Conservation (phyloP, 1,140 invertebrate species). For the Leptinotarsa undecemlineata region DNA sequence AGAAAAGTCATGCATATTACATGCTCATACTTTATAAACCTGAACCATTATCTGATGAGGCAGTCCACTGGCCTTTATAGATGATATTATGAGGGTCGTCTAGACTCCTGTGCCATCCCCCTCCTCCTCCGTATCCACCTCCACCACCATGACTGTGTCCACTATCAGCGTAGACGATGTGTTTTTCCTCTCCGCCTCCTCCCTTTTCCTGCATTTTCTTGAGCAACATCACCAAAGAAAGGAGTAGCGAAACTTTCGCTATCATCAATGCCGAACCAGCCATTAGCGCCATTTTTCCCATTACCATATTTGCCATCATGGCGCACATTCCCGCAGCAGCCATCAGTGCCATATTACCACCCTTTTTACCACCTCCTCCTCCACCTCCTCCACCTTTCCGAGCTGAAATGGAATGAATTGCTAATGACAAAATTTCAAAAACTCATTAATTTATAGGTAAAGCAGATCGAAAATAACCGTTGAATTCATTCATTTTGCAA, state of each 20-base stretch:
- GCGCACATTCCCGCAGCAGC: slow-evolving; percentile 67
- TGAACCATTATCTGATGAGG: slow-evolving; percentile 25
- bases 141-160: slow-evolving; percentile 54
- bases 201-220: slow-evolving; percentile 64
- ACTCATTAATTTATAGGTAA: no score
- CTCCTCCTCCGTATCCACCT: slow-evolving; percentile 48
- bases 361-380: slow-evolving; percentile 58
- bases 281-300: slow-evolving; percentile 58
- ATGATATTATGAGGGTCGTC: slow-evolving; percentile 39
- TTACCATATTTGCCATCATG: slow-evolving; percentile 68
- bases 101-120: slow-evolving; percentile 62
- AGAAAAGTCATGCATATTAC: neutral
- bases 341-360: slow-evolving; percentile 63
- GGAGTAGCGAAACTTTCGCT: slow-evolving; percentile 68
- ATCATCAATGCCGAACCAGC: slow-evolving; percentile 69
- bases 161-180: slow-evolving; percentile 61
- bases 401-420: slow-evolving; percentile 34
- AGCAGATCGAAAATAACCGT: no score
- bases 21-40: slow-evolving; percentile 30
- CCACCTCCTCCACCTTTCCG: slow-evolving; percentile 43
- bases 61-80: slow-evolving; percentile 38
- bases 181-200: slow-evolving; percentile 60
- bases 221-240: slow-evolving; percentile 67
- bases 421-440: no score
- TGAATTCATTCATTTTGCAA: no score